phyloP scores from a whole-genome alignment of 2,797 vertebrate genomes.

The Crocodylus rhombifer region DNA sequence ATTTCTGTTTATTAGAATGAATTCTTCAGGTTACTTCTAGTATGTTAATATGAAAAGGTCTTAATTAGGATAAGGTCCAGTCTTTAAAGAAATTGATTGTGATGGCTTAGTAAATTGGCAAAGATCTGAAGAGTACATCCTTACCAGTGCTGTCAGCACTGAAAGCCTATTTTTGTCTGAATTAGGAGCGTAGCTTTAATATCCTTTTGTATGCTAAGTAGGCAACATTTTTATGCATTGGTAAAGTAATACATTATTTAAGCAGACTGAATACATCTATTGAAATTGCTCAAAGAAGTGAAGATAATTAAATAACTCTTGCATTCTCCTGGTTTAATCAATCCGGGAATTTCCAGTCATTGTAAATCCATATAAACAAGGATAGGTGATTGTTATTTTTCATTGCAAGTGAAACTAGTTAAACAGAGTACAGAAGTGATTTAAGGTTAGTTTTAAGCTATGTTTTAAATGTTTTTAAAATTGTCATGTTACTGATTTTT shows the following conservation, averaged over 20 bases:
- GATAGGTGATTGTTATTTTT: neutral
- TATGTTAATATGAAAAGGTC: constrained; percentile 72
- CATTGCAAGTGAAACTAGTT: constrained; percentile 3
- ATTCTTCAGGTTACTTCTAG: constrained; percentile 50
- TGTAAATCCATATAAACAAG: constrained; percentile 35
- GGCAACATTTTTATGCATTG: constrained; percentile 45
- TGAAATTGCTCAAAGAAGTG: constrained; percentile 65
- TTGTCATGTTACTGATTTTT: neutral
- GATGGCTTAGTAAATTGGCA: constrained; percentile 75
- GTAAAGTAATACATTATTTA: constrained; percentile 70
- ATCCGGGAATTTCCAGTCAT: constrained; percentile 53
- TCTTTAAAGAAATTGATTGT: constrained; percentile 80
- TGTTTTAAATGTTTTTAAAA: constrained; percentile 21
- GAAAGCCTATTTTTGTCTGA: constrained; percentile 65
- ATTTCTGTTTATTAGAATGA: constrained; percentile 55
- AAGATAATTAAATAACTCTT: constrained; percentile 73
- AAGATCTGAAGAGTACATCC: constrained; percentile 68
- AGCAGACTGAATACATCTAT: constrained; percentile 68
- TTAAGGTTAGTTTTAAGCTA: constrained; percentile 21
- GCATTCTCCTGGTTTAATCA: constrained; percentile 64
- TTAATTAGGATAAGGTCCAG: constrained; percentile 85
- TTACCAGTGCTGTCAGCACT: constrained; percentile 76
- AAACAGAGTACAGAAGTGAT: neutral
- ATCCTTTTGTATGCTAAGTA: constrained; percentile 69
- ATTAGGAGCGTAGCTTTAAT: constrained; percentile 69